phyloP scores from a whole-genome alignment of 2,113 vertebrate species.

The Columbina picui region DNA sequence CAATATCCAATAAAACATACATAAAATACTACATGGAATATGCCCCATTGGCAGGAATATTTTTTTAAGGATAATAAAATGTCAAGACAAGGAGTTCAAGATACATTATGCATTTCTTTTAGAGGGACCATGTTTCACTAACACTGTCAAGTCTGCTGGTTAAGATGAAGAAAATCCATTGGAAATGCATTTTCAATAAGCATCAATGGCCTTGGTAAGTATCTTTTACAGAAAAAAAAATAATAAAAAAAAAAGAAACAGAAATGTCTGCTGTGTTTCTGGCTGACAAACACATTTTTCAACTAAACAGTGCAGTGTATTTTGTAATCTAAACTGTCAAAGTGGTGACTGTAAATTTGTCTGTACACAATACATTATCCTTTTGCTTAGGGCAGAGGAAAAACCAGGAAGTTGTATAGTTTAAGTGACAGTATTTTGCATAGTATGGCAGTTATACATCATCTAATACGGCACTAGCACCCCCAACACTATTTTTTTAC shows the following conservation, averaged over 20 bases:
- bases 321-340: conserved; percentile 21
- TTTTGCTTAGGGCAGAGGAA: background rate
- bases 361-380: background rate
- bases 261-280: background rate
- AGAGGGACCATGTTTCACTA: background rate
- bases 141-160: background rate
- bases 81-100: background rate
- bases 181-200: conserved; percentile 42
- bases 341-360: background rate
- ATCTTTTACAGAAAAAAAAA: background rate
- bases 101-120: background rate
- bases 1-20: background rate
- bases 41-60: background rate
- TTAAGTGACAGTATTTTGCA: background rate
- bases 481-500: background rate
- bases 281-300: background rate
- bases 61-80: conserved; percentile 6
- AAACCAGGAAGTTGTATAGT: background rate
- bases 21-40: background rate
- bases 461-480: background rate
- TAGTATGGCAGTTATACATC: background rate
- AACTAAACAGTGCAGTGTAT: background rate
- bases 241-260: background rate
- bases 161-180: conserved; percentile 29
- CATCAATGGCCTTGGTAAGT: background rate